phyloP scores from a whole-genome alignment of 2,113 vertebrate genomes.

The Empidonax traillii region DNA sequence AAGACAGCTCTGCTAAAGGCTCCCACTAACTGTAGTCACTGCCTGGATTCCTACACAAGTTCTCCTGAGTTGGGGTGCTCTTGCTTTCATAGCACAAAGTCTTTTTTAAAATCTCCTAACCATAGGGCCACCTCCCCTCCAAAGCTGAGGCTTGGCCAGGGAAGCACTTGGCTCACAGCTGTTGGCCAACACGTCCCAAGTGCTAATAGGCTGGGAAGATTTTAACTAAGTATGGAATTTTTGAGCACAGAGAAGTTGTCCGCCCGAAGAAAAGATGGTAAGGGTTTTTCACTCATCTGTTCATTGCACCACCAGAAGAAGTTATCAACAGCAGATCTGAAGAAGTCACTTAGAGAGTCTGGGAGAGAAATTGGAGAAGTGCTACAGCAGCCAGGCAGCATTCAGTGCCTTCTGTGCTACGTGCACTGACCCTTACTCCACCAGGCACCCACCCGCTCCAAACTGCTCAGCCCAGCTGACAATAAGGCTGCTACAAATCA shows the following conservation, averaged over 20 bases:
- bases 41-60: neutral
- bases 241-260: neutral
- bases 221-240: neutral
- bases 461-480: neutral
- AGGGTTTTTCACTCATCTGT: neutral
- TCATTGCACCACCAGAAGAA: neutral
- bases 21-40: neutral
- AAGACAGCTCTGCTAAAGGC: neutral
- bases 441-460: neutral
- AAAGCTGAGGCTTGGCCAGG: neutral
- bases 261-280: neutral
- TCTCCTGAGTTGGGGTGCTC: neutral
- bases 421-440: accelerated
- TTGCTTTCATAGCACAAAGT: neutral
- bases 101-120: neutral
- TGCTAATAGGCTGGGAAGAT: neutral
- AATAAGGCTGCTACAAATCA: accelerated
- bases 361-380: neutral
- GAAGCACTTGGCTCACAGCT: neutral
- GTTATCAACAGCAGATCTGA: neutral
- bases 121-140: neutral
- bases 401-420: neutral
- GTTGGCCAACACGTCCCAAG: neutral
- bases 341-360: neutral
- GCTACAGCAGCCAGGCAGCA: neutral